phyloP scores from a whole-genome alignment of 2,888 invertebrate species.

The Magallana nippona region DNA sequence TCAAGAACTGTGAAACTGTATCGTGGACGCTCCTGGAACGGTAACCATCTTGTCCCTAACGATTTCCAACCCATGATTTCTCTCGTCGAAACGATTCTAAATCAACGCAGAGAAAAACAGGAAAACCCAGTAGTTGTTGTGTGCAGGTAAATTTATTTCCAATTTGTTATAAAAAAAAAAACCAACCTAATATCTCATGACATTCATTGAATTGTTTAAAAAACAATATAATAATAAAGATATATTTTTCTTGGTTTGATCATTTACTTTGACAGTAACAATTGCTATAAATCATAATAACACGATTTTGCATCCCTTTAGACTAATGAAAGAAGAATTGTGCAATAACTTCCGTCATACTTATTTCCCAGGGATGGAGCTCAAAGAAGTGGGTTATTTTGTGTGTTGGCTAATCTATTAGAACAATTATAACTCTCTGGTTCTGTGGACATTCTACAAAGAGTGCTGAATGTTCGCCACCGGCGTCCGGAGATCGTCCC shows the following conservation, averaged over 20 bases:
- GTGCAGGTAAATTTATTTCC: not conserved
- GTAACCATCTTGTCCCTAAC: not conserved
- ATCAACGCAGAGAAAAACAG: not conserved
- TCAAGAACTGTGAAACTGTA: not conserved
- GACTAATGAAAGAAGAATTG: no score
- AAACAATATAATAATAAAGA: no score
- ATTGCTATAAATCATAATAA: no score
- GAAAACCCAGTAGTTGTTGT: not conserved
- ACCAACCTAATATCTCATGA: no score
- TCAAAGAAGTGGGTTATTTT: not conserved
- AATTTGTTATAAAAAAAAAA: no score
- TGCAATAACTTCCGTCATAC: no score
- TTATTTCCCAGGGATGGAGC: not conserved
- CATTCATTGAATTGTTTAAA: no score
- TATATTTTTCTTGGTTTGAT: no score
- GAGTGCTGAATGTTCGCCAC: not conserved
- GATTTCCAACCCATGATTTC: not conserved
- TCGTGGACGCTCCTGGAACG: not conserved
- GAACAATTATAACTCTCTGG: constrained; percentile 12
- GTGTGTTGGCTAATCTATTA: constrained; percentile 3
- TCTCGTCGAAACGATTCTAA: not conserved
- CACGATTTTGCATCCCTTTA: no score
- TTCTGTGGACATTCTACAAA: not conserved
- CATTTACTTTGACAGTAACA: no score
- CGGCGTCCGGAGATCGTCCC: not conserved